A percentile compares a stretch with the other conserved stretches of the same genome.
These are phyloP conservation scores for Parnassius mnemosyne DNA, from an alignment of 2,888 invertebrate genomes.

Conservation along the genomic window DNA sequence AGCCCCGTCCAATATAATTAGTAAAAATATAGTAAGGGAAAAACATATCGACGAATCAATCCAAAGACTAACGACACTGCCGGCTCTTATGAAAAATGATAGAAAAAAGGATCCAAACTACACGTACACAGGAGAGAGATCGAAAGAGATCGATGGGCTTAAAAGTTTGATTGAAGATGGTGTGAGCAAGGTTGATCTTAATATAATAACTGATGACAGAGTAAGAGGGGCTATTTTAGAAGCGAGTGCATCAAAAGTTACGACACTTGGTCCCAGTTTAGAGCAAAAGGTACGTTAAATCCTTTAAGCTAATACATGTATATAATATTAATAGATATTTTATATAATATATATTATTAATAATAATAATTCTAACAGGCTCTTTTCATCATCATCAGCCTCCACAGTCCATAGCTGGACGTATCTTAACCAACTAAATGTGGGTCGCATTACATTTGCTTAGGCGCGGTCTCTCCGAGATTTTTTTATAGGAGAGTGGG, in stretches of 20 bases:
- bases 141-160: slow-evolving; percentile 65
- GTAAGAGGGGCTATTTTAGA: slow-evolving; percentile 43
- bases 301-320: neutral
- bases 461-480: too few relatives aligned
- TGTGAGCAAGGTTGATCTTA: slow-evolving; percentile 65
- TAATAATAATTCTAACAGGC: too few relatives aligned
- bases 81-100: slow-evolving; percentile 30
- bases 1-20: slow-evolving; percentile 75
- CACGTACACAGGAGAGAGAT: slow-evolving; percentile 62
- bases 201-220: slow-evolving; percentile 64
- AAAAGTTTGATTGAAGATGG: slow-evolving; percentile 72
- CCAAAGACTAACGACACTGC: slow-evolving; percentile 47
- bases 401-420: neutral
- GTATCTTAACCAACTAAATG: too few relatives aligned
- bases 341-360: neutral
- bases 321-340: neutral
- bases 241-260: slow-evolving; percentile 52
- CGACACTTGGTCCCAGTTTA: slow-evolving; percentile 82
- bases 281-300: slow-evolving; percentile 80
- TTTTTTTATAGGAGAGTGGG: too few relatives aligned
- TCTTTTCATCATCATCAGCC: neutral
- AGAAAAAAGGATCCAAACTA: slow-evolving; percentile 47
- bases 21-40: slow-evolving; percentile 59
- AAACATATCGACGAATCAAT: slow-evolving; percentile 55
- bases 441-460: too few relatives aligned